Evolutionary conservation across 2,888 invertebrate genomes (phyloP).

Genomic region (Plebejus argus): DNA sequence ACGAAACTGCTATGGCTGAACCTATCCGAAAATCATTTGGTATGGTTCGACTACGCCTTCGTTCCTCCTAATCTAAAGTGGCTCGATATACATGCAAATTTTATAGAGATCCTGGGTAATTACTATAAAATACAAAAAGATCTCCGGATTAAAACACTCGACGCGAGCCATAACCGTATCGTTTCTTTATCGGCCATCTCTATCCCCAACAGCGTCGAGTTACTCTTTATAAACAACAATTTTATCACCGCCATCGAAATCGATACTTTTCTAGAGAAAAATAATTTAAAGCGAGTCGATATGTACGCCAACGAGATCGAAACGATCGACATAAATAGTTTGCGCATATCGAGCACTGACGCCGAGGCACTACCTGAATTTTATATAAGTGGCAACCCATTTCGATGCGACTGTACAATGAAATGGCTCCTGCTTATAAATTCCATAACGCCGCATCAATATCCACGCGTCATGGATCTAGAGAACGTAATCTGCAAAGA

Average conservation of each 20-base stretch:
- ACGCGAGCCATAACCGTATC: slow-evolving; percentile 94
- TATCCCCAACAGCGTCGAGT: slow-evolving; percentile 92
- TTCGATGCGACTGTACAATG: slow-evolving; percentile 97
- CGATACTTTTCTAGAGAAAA: slow-evolving; percentile 92
- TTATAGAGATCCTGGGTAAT: slow-evolving; percentile 92
- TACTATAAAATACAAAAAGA: slow-evolving; percentile 92
- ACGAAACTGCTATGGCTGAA: slow-evolving; percentile 92
- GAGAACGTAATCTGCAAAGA: slow-evolving; percentile 93
- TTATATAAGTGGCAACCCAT: slow-evolving; percentile 95
- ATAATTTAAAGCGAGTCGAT: slow-evolving; percentile 91
- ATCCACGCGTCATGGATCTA: slow-evolving; percentile 93
- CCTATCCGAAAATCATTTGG: slow-evolving; percentile 93
- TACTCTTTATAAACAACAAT: slow-evolving; percentile 94
- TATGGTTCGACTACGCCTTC: slow-evolving; percentile 96
- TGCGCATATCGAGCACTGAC: slow-evolving; percentile 86
- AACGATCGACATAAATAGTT: slow-evolving; percentile 89
- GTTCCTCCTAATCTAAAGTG: slow-evolving; percentile 93
- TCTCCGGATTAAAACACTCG: slow-evolving; percentile 90
- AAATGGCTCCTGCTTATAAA: slow-evolving; percentile 96
- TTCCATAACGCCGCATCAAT: slow-evolving; percentile 89
- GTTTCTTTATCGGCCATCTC: slow-evolving; percentile 89
- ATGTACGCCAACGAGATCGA: slow-evolving; percentile 94
- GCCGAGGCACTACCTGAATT: slow-evolving; percentile 91
- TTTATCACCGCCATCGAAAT: slow-evolving; percentile 89
- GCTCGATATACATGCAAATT: slow-evolving; percentile 94